Conservation (phyloP, 2,113 vertebrate genomes). For the Thinocorus orbignyianus region DNA sequence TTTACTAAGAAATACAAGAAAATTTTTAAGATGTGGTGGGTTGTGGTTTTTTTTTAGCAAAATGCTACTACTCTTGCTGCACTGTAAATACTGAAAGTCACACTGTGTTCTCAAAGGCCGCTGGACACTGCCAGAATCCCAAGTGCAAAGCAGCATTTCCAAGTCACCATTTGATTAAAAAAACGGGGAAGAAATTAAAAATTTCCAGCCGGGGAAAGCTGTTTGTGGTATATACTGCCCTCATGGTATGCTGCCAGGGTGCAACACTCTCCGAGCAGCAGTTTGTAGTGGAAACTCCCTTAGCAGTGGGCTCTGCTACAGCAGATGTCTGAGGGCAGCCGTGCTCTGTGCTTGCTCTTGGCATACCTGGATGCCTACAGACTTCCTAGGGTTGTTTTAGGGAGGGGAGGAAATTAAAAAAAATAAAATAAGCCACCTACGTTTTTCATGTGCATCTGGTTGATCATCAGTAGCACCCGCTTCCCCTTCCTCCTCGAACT, state of each 20-base stretch:
- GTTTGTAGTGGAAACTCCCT: fast-evolving
- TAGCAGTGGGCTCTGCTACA: not conserved
- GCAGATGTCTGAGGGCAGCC: not conserved
- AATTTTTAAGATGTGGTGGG: not conserved
- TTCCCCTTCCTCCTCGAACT: not conserved
- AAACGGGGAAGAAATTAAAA: fast-evolving
- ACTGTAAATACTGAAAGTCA: too few species aligned
- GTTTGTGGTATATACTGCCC: not conserved
- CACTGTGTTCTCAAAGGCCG: not conserved
- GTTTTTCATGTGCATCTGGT: conserved; percentile 53
- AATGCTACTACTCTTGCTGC: not conserved
- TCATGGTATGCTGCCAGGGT: fast-evolving
- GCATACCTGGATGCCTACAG: fast-evolving
- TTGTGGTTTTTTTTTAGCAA: not conserved
- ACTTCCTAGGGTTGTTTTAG: not conserved
- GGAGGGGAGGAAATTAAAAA: too few species aligned
- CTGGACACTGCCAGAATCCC: fast-evolving
- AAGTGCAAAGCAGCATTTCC: fast-evolving
- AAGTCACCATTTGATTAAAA: not conserved
- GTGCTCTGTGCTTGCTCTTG: fast-evolving
- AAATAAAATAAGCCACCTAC: conserved; percentile 48
- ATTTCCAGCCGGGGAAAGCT: fast-evolving
- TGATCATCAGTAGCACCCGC: not conserved
- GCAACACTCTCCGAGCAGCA: fast-evolving
- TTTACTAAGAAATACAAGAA: not conserved